These are phyloP conservation scores for Paratrypauchen microcephalus DNA, from an alignment of 2,797 vertebrate species.

Conservation along the genomic window DNA sequence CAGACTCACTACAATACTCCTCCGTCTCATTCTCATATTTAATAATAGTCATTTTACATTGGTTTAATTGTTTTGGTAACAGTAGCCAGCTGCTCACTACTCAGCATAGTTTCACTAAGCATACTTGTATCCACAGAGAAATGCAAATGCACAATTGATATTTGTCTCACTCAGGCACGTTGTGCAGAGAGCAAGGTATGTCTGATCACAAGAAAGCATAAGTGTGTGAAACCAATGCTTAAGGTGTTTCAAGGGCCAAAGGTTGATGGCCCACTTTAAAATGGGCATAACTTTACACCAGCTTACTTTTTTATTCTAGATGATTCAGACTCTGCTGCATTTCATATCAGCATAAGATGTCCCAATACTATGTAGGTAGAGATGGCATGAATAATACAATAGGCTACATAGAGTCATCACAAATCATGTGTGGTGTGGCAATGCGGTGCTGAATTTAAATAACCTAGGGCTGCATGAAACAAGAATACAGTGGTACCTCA, in stretches of 20 bases:
- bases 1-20: too few relatives aligned
- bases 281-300: slow-evolving; percentile 11
- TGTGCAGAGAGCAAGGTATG: slow-evolving; percentile 44
- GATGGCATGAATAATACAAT: slow-evolving; percentile 5
- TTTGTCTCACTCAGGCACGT: slow-evolving; percentile 57
- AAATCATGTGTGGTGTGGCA: background rate
- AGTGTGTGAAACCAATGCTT: slow-evolving; percentile 46
- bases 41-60: slow-evolving; percentile 5
- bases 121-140: slow-evolving; percentile 54
- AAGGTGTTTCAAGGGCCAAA: slow-evolving; percentile 29
- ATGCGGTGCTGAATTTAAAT: background rate
- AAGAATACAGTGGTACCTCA: too few relatives aligned
- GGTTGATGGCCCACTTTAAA: slow-evolving; percentile 26
- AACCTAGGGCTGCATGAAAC: background rate
- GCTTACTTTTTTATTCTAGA: slow-evolving; percentile 7
- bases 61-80: slow-evolving; percentile 28
- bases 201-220: slow-evolving; percentile 43
- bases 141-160: slow-evolving; percentile 72
- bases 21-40: background rate
- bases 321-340: slow-evolving; percentile 15
- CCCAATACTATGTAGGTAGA: background rate
- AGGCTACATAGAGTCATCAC: background rate
- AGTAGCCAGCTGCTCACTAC: slow-evolving; percentile 32
- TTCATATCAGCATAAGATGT: slow-evolving; percentile 7
- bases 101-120: slow-evolving; percentile 49